Base-by-base conservation (phyloP, 2,888 invertebrate species). In the Eupithecia exiguata region DNA sequence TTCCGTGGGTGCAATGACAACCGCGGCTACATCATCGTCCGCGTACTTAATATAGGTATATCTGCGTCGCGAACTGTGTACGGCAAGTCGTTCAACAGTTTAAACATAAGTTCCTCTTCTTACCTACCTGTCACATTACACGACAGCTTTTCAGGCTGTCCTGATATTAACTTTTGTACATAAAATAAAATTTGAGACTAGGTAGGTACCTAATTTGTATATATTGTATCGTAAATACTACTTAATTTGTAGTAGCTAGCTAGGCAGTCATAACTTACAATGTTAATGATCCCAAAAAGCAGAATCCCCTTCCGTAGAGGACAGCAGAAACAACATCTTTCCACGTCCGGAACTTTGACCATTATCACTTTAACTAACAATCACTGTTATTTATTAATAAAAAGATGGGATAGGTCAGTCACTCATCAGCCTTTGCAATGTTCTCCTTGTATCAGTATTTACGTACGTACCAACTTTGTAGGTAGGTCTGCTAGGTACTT, bases 301-400 rank as follows among this genome's bases (percentile, higher is more conserved):
- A 94, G 87, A 74, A 94, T 93, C 7, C 94, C 94, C 66, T 87
- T 87, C 0, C 93, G 89, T 65, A 94, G 79, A 21, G 94, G 91
- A 43, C 93, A 82, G 80, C 92, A 94, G 77, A 88, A 93, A 77
- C 94, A 94, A 76, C 94, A 94, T 78, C 84, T 85, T 72, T 88
- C 88, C 69, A 94, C 89, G 81, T 92, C 88, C 63, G 92, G 92
- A 72, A 93, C 88, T 86, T 72, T 72, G 7, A 70, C 65, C 75
- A 75, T 75, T 25, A 61, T 70, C 46, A 68, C 68, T 21, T 6
- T 21, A 18, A 35, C 35, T 62, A 0, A 62, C 0, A 35, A 30
- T 35, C 58, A 58, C 58, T 25, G 58, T 21, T 21, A 21, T 21
- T 46, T 46, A 0, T 18, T n/a, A 9, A 21, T 21, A 12, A 53